These are phyloP conservation scores for Drosophila paramelanica DNA, from an alignment of 2,888 invertebrate genomes.

Conservation along the genomic window DNA sequence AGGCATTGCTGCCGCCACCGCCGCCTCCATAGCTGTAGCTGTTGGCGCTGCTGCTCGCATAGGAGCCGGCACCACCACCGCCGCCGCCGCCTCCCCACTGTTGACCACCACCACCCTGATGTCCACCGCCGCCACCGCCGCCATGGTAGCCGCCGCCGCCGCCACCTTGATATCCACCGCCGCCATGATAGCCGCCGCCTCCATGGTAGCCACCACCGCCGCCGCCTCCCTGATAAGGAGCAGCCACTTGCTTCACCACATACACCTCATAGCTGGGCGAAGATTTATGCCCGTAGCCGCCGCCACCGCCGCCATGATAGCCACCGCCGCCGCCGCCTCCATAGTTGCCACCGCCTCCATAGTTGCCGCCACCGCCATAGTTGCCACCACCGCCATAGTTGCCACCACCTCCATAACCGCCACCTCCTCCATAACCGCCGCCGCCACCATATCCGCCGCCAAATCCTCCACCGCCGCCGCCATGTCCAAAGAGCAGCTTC, in stretches of 20 bases:
- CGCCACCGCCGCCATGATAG: constrained; percentile 35
- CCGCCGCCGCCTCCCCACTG: no score
- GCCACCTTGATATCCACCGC: constrained; percentile 16
- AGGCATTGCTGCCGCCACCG: constrained; percentile 41
- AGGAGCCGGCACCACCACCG: no score
- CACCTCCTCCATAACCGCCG: constrained; percentile 20
- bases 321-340: constrained; percentile 43
- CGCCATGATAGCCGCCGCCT: constrained; percentile 24
- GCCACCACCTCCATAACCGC: constrained; percentile 27
- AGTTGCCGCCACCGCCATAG: constrained; percentile 31
- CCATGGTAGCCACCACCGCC: constrained; percentile 42
- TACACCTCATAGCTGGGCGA: constrained; percentile 33
- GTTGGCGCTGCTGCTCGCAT: no score
- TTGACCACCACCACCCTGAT: no score
- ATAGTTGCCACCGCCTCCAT: constrained; percentile 28
- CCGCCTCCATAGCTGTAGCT: constrained; percentile 19
- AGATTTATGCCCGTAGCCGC: constrained; percentile 34
- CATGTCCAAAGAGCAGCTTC: constrained; percentile 58
- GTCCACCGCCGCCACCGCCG: constrained; percentile 20
- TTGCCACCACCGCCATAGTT: constrained; percentile 42
- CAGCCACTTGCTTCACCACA: constrained; percentile 31
- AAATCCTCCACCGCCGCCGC: constrained; percentile 34
- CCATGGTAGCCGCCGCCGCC: constrained; percentile 33
- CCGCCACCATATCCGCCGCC: constrained; percentile 28
- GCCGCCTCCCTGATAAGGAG: constrained; percentile 13